Base-by-base conservation (phyloP, 2,888 invertebrate species). In the Bombylius discolor region DNA sequence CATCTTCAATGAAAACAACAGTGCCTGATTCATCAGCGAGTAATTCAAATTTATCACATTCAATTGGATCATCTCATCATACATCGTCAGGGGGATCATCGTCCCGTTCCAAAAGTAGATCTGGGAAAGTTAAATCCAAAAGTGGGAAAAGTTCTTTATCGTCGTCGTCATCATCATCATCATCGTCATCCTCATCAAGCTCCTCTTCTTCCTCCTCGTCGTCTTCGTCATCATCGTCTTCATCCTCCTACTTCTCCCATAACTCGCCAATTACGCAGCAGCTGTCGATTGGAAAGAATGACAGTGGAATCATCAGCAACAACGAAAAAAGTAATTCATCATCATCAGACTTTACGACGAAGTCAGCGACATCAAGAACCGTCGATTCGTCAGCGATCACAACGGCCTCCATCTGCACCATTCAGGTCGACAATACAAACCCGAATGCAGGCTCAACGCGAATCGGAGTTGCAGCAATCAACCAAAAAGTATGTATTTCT, bases 331-430 rank as follows among this genome's bases (percentile, higher is more conserved):
- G n/a, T 13, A 51, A 32, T 31, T 63, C 65, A 0, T 60, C 65
- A 3, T 62, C 60, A 52, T 46, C 42, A 56, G 58, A 56, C 58
- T 57, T 56, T 59, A 57, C 49, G 64, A 56, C 58, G 74, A 71
- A 61, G 68, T 75, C 58, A 74, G 76, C 61, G 73, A 74, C 55
- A 66, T 73, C 44, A 72, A 77, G 56, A 73, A 76, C 70, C 72
- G 73, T 70, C 73, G 72, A 59, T 63, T 61, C 52, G 59, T 48
- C 63, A 61, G 63, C 64, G 53, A 60, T 64, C 67, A 52, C 63
- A 50, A 49, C 14, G 45, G 31, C 44, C 39, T 13, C 23, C 14
- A 36, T 46, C 51, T 34, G 32, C 49, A 4, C 54, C 45, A 31
- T 33, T 6, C 48, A 47, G 31, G 11, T 44, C 51, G 39, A 42